Base-by-base conservation (phyloP, 2,888 invertebrate species). In the Blera fallax region DNA sequence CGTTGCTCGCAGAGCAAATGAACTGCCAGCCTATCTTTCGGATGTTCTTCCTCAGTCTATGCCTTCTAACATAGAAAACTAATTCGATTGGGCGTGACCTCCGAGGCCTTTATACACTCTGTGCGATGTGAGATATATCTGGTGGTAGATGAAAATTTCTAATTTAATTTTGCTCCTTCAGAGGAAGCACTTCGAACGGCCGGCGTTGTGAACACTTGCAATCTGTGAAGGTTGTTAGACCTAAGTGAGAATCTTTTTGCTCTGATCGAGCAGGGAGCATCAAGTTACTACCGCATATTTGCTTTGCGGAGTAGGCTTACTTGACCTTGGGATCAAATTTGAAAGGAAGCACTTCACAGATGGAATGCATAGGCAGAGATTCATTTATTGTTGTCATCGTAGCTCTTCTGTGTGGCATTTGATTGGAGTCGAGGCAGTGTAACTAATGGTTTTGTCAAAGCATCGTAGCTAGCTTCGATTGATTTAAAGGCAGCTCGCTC, bases 31-130 rank as follows among this genome's bases (percentile, higher is more conserved):
- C 77, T 79, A 83, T 83, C 67, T 79, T 37, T 54, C 48, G 50
- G 76, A 70, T 76, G 81, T 58, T 70, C 70, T 74, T 70, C 62
- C 78, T 67, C 74, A 50, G 58, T 58, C 8, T 43, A 16, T 27
- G 45, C 37, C 32, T 67, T 65, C 76, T 64, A 81, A 85, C 81
- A 85, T 70, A 60, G 85, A 85, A 85, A 85, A 85, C 85, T 81
- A 85, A 85, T 85, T 85, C 85, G 81, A 81, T 85, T 85, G 81
- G 65, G 81, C 56, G 81, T 81, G 85, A 85, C 85, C 85, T 52
- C n/a, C 18, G 48, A 27, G 69, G 64, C 34, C 69, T 50, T 43
- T 37, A 32, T 27, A 52, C 27, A 14, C 16, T 18, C 11, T 32
- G 34, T 58, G 18, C 64, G 5, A 43, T 73, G 58, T 60, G 70